Conservation (phyloP, 2,797 vertebrate genomes). For the Acanthopagrus latus region DNA sequence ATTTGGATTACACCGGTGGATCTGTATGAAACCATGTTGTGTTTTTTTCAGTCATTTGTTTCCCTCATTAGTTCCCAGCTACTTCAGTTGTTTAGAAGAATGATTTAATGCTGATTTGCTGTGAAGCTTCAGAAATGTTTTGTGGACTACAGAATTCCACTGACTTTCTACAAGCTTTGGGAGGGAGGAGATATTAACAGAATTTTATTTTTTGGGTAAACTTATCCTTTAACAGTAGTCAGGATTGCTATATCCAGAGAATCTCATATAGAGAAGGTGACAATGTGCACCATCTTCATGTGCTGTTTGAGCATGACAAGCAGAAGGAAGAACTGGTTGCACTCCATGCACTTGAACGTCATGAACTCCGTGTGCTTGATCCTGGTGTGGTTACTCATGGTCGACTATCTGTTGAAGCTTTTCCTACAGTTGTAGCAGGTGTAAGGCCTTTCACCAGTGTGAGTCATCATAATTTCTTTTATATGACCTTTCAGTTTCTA, state of each 20-base stretch:
- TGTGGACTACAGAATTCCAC: no score
- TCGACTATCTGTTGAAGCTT: constrained; percentile 33
- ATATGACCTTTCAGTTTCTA: constrained; percentile 38
- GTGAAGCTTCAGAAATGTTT: no score
- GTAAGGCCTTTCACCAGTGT: constrained; percentile 48
- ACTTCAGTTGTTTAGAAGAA: no score
- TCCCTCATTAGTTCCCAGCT: no score
- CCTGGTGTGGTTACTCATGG: constrained; percentile 20
- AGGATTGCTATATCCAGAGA: neutral
- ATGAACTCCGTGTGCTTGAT: constrained; percentile 24
- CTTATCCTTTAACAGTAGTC: neutral
- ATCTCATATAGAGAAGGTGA: neutral
- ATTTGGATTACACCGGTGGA: no score
- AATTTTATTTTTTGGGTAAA: no score
- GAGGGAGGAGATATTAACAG: no score
- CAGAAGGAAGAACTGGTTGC: constrained; percentile 23
- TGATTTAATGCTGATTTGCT: no score
- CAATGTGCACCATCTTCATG: constrained; percentile 10
- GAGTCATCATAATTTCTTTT: constrained; percentile 37
- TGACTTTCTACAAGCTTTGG: no score
- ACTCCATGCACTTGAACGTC: constrained; percentile 27
- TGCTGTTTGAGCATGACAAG: constrained; percentile 20
- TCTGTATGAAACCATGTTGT: no score
- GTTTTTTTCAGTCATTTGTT: no score
- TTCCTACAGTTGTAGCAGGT: constrained; percentile 37